These are phyloP conservation scores for Anoplopoma fimbria DNA, from an alignment of 2,113 vertebrate genomes.

Conservation along the genomic window DNA sequence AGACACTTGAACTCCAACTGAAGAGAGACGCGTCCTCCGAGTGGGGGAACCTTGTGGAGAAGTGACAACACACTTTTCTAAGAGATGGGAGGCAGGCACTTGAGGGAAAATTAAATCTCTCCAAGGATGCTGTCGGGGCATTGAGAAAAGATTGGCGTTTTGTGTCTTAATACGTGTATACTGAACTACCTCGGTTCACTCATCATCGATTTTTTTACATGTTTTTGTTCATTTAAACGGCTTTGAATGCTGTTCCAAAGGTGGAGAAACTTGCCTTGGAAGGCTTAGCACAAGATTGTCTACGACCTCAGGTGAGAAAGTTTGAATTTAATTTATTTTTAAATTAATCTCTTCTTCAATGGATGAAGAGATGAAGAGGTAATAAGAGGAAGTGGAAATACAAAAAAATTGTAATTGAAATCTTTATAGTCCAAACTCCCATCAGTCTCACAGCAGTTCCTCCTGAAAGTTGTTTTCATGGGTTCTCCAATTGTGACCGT, in stretches of 20 bases:
- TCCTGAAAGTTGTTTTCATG: conserved; percentile 18
- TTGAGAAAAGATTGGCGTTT: conserved; percentile 69
- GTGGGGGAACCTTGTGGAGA: conserved; percentile 75
- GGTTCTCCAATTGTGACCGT: conserved; percentile 33
- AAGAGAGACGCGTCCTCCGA: conserved; percentile 69
- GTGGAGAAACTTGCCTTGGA: conserved; percentile 22
- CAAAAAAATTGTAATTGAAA: conserved; percentile 11
- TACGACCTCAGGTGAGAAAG: conserved; percentile 20
- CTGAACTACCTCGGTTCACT: conserved; percentile 37
- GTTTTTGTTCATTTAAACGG: conserved; percentile 56
- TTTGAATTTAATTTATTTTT: conserved; percentile 37
- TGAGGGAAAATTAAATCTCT: conserved; percentile 81
- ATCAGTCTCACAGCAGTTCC: conserved; percentile 25
- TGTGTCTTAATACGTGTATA: conserved; percentile 64
- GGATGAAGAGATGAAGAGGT: conserved; percentile 17
- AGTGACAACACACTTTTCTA: conserved; percentile 69
- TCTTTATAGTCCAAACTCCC: conserved; percentile 35
- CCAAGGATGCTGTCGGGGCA: conserved; percentile 74
- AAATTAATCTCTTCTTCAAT: conserved; percentile 13
- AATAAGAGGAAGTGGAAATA: neutral
- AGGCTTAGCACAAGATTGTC: conserved; percentile 13
- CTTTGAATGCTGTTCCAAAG: conserved; percentile 32
- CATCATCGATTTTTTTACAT: conserved; percentile 22
- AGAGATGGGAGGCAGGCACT: conserved; percentile 74
- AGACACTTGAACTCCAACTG: conserved; percentile 75